Evolutionary conservation across 2,797 vertebrate genomes (phyloP).

Genomic region (Lepilemur ruficaudatus): DNA sequence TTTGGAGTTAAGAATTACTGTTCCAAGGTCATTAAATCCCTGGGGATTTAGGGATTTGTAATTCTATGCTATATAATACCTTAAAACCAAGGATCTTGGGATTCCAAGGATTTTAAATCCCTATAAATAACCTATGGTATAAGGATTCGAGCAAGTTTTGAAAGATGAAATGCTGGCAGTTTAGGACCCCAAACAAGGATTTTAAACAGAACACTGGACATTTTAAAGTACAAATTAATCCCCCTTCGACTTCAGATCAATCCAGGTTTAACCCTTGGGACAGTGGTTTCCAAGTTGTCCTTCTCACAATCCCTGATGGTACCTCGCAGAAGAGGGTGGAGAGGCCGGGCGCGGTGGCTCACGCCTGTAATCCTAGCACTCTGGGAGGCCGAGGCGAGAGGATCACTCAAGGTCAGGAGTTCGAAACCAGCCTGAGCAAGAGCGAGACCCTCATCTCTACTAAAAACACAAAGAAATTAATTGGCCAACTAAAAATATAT

Average conservation of each 20-base stretch:
- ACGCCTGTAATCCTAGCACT: too few relatives aligned
- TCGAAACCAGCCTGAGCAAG: too few relatives aligned
- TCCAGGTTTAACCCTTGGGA: slow-evolving; percentile 49
- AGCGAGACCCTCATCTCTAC: too few relatives aligned
- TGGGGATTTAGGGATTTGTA: slow-evolving; percentile 63
- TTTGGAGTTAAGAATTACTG: slow-evolving; percentile 44
- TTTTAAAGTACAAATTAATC: slow-evolving; percentile 67
- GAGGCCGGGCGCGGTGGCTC: neutral
- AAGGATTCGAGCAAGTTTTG: slow-evolving; percentile 52
- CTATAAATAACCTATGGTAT: slow-evolving; percentile 29
- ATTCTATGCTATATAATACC: slow-evolving; percentile 65
- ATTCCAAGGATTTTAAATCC: slow-evolving; percentile 66
- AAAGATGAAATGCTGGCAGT: slow-evolving; percentile 43
- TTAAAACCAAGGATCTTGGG: slow-evolving; percentile 67
- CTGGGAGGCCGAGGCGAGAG: too few relatives aligned
- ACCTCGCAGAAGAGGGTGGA: neutral
- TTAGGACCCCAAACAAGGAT: slow-evolving; percentile 55
- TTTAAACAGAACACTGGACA: slow-evolving; percentile 51
- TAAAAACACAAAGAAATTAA: too few relatives aligned
- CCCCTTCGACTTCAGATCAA: slow-evolving; percentile 2
- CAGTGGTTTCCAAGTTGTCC: slow-evolving; percentile 35
- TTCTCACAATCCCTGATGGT: neutral
- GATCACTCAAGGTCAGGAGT: too few relatives aligned
- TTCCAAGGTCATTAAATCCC: slow-evolving; percentile 25
- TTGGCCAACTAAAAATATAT: too few relatives aligned